Conservation (phyloP, 2,888 invertebrate genomes). For the Lasioglossum figueresi region DNA sequence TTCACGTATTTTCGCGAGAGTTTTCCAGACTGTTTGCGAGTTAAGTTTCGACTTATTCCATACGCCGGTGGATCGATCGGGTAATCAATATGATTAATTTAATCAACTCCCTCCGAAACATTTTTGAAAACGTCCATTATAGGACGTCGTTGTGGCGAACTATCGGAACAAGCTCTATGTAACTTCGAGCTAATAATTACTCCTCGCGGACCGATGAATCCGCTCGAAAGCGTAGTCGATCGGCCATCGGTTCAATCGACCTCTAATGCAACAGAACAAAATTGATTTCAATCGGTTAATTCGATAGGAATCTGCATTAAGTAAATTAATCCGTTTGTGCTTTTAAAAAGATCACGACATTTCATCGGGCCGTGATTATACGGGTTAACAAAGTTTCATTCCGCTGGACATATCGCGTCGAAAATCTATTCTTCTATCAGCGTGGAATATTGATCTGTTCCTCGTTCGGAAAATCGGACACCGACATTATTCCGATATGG, state of each 20-base stretch:
- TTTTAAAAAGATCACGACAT: background rate
- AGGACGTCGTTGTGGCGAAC: background rate
- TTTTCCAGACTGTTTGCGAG: background rate
- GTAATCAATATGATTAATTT: background rate
- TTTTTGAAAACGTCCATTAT: background rate
- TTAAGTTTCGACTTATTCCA: background rate
- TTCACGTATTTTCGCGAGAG: background rate
- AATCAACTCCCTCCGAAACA: background rate
- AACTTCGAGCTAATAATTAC: background rate
- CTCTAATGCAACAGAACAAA: background rate
- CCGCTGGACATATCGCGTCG: background rate
- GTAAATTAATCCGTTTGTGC: background rate
- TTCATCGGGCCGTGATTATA: background rate
- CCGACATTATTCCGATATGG: background rate
- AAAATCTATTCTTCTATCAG: background rate
- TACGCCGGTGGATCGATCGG: background rate
- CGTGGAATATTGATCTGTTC: background rate
- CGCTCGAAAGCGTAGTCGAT: background rate
- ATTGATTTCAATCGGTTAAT: background rate
- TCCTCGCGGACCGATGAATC: background rate
- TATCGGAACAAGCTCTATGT: background rate
- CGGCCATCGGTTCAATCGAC: background rate
- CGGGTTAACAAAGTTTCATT: background rate
- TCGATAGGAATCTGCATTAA: background rate
- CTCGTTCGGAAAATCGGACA: background rate